Base-by-base conservation (phyloP, 37 sponge, comb jelly and placozoan genomes). In the Oscarella lobularis region DNA sequence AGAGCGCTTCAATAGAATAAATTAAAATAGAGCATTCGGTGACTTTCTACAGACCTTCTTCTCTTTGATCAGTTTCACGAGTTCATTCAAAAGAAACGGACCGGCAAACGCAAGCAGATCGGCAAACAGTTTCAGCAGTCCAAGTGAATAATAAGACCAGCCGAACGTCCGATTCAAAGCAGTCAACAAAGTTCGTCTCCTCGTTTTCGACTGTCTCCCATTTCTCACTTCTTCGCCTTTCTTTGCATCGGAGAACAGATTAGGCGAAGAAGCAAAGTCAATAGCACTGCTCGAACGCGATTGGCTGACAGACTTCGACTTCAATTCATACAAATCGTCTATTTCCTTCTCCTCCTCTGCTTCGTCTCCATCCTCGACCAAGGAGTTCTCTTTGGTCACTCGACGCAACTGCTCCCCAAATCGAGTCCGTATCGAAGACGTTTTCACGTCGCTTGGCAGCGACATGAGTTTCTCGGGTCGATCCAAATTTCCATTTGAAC, bases 131-230 rank as follows among this genome's bases (percentile, higher is more conserved):
- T 91, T 94, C 29, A 98, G 79, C 37, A 94, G 4, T n/a, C 87
- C 89, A 33, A 94, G 84, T n/a, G 95, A 91, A 55, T 94, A 98
- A 81, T 88, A 98, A 4, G 81, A 82, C 60, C 81, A 80, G 0
- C 99, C 99, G 81, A 91, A 94, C 0, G 95, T 81, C 48, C 80
- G 67, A 70, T 94, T 93, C 38, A 94, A 72, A 33, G 90, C 75
- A 68, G 67, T 33, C 14, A 91, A 74, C 36, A 95, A 86, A 2
- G 81, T 74, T 30, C 79, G 35, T 33, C 14, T 78, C 1, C 31
- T 76, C 2, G 30, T 3, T n/a, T 33, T 35, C 5, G 31, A 9
- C n/a, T n/a, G n/a, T n/a, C n/a, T n/a, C n/a, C n/a, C n/a, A n/a
- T n/a, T n/a, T n/a, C n/a, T n/a, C n/a, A n/a, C n/a, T n/a, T n/a